Conservation (phyloP, 2,888 invertebrate species). For the Philonicus albiceps region DNA sequence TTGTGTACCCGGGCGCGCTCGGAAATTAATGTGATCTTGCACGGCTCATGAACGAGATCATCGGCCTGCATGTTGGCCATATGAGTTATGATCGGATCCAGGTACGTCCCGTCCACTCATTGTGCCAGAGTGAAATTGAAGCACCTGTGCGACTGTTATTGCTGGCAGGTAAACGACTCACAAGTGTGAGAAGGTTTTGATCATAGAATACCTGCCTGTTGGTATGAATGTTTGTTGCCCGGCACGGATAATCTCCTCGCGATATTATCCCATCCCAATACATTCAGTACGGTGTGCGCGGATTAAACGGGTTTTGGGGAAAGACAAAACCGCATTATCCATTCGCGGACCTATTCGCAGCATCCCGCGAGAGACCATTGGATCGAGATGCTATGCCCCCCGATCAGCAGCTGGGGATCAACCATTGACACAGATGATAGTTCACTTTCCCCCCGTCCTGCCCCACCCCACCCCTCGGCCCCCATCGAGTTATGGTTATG, state of each 20-base stretch:
- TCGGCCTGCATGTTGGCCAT: constrained; percentile 43
- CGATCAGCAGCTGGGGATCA: constrained; percentile 40
- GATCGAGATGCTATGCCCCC: not conserved
- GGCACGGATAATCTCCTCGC: not conserved
- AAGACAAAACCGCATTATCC: constrained; percentile 39
- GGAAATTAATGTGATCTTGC: constrained; percentile 48
- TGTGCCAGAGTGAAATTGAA: constrained; percentile 46
- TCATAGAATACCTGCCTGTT: not conserved
- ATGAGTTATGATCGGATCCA: constrained; percentile 44
- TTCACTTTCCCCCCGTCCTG: constrained; percentile 9
- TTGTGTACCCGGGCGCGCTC: constrained; percentile 38
- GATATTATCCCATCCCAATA: not conserved
- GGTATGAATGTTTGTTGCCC: not conserved
- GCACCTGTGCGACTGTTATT: constrained; percentile 46
- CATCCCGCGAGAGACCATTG: not conserved
- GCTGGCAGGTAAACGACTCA: constrained; percentile 12
- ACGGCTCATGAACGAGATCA: constrained; percentile 43
- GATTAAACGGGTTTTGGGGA: constrained; percentile 40
- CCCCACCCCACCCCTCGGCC: not conserved
- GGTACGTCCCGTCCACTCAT: constrained; percentile 42
- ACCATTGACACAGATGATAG: constrained; percentile 43
- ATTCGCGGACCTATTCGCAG: not conserved
- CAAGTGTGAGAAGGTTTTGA: constrained; percentile 9
- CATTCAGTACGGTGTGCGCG: not conserved
- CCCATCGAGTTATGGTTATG: too few species aligned